phyloP scores from a whole-genome alignment of 1,140 invertebrate species.

The Drosophila athabasca region DNA sequence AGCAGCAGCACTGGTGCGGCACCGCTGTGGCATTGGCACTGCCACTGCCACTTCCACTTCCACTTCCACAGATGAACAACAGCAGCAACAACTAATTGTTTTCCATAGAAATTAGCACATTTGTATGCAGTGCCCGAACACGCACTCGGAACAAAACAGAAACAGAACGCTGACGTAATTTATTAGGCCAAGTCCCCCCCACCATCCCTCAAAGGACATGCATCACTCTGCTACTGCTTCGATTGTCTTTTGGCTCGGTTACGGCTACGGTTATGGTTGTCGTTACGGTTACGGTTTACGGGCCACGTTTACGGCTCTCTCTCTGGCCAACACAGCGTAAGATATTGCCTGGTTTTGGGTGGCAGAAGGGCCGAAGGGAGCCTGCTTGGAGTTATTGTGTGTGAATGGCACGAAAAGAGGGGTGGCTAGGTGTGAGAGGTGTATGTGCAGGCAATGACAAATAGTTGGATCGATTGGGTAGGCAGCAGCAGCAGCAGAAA shows the following conservation, averaged over 20 bases:
- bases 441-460: slow-evolving; percentile 9
- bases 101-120: slow-evolving; percentile 80
- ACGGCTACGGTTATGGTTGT: slow-evolving; percentile 18
- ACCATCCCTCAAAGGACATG: slow-evolving; percentile 22
- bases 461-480: slow-evolving; percentile 17
- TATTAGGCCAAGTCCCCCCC: slow-evolving; percentile 43
- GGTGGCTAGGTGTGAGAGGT: no score
- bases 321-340: slow-evolving; percentile 26
- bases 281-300: slow-evolving; percentile 17
- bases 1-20: slow-evolving; percentile 41
- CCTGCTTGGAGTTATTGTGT: slow-evolving; percentile 13
- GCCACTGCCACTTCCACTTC: background rate
- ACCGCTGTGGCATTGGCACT: slow-evolving; percentile 27
- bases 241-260: slow-evolving; percentile 35
- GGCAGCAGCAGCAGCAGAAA: no score
- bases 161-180: slow-evolving; percentile 67
- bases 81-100: slow-evolving; percentile 67
- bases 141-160: slow-evolving; percentile 33
- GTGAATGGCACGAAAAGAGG: slow-evolving; percentile 9
- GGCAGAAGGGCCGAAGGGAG: no score
- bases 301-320: slow-evolving; percentile 19
- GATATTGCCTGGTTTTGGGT: slow-evolving; percentile 6
- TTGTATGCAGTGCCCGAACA: slow-evolving; percentile 64
- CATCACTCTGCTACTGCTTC: slow-evolving; percentile 20
- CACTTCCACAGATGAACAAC: background rate